Evolutionary conservation across 2,113 vertebrate species (phyloP).

Genomic region (Poecile atricapillus): DNA sequence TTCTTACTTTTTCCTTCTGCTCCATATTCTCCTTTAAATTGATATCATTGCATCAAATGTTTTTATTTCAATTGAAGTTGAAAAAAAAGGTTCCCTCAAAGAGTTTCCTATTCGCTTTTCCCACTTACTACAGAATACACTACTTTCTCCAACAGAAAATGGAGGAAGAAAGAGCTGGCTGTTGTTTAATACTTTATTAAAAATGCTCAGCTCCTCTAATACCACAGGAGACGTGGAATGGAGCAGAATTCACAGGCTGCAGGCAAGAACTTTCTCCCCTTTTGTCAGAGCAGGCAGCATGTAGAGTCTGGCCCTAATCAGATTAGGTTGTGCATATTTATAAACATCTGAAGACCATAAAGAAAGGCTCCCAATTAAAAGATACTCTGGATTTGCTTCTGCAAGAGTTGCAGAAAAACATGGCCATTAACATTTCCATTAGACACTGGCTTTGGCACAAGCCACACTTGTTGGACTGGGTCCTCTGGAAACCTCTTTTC

Average conservation of each 20-base stretch:
- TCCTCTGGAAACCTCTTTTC: background rate
- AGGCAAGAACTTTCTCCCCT: conserved; percentile 32
- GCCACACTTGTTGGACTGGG: background rate
- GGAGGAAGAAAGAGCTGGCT: background rate
- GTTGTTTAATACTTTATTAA: background rate
- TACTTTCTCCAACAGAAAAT: background rate
- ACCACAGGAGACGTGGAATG: background rate
- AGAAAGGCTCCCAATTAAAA: conserved; percentile 57
- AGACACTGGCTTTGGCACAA: background rate
- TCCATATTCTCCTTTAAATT: background rate
- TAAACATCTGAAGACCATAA: conserved; percentile 61
- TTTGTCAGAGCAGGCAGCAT: conserved; percentile 31
- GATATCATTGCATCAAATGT: background rate
- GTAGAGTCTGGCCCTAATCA: conserved; percentile 57
- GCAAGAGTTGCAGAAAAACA: conserved; percentile 9
- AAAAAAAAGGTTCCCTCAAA: background rate
- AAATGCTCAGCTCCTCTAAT: background rate
- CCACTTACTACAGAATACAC: background rate
- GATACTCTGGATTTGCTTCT: conserved; percentile 56
- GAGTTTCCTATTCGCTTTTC: background rate
- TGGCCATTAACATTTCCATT: conserved; percentile 36
- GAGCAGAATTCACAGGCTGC: conserved; percentile 4
- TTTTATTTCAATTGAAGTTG: background rate
- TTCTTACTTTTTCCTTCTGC: background rate
- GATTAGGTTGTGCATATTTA: conserved; percentile 51